Conservation (phyloP, 2,888 invertebrate species). For the Tenthredo scrophulariae region DNA sequence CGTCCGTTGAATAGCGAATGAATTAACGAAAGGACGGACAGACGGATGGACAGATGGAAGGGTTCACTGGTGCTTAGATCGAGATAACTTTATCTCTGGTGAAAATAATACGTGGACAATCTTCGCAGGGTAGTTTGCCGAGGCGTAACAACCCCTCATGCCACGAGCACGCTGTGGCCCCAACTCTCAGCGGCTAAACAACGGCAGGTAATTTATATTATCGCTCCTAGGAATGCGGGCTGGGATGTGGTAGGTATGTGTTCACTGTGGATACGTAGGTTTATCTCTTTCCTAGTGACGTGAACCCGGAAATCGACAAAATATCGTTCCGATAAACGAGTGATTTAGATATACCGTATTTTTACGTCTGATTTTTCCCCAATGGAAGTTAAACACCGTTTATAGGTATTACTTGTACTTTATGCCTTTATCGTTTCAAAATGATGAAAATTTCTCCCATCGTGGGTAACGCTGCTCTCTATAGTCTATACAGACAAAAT, state of each 20-base stretch:
- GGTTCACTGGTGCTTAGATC: constrained; percentile 4
- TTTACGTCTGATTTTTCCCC: neutral
- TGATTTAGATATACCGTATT: constrained; percentile 1
- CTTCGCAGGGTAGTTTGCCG: neutral
- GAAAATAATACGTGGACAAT: constrained; percentile 31
- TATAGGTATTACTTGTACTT: neutral
- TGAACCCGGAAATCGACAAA: constrained; percentile 2
- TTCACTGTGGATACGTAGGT: neutral
- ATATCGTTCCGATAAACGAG: constrained; percentile 7
- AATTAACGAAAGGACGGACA: neutral
- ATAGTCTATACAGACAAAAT: neutral
- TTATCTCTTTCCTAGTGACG: constrained; percentile 1
- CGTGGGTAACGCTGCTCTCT: neutral
- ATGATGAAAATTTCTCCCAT: neutral
- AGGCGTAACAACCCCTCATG: constrained; percentile 1
- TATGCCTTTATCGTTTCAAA: neutral
- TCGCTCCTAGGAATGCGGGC: constrained; percentile 1
- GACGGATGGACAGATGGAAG: neutral
- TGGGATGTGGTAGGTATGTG: neutral
- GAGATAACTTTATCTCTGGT: constrained; percentile 18
- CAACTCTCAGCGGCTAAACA: constrained; percentile 26
- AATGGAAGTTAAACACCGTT: neutral
- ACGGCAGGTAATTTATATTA: constrained; percentile 36
- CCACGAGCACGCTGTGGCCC: constrained; percentile 4
- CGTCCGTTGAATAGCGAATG: neutral